Conservation (phyloP, 2,888 invertebrate genomes). For the Proisotoma minuta region DNA sequence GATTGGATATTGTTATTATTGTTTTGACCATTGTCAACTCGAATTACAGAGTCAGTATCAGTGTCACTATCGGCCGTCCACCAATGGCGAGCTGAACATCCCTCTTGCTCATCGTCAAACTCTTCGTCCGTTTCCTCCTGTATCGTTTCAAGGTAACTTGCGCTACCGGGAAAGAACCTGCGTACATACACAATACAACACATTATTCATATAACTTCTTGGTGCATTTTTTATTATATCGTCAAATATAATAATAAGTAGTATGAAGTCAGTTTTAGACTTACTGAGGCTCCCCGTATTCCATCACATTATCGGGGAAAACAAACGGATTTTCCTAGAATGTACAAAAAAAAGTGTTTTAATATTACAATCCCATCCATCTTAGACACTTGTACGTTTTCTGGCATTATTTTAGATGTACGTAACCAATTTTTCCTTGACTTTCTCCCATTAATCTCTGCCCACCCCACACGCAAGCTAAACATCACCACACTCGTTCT, state of each 20-base stretch:
- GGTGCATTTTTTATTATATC: no score
- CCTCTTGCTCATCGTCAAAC: conserved; percentile 46
- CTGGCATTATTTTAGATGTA: neutral
- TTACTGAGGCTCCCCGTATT: conserved; percentile 46
- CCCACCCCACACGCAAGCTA: conserved; percentile 4
- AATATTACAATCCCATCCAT: neutral
- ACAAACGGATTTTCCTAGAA: conserved; percentile 44
- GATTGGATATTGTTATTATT: conserved; percentile 13
- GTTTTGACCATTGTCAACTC: conserved; percentile 30
- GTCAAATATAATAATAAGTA: no score
- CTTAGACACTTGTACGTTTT: neutral
- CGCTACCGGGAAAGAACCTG: conserved; percentile 42
- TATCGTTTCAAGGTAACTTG: conserved; percentile 48
- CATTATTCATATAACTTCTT: no score
- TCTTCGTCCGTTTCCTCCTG: conserved; percentile 48
- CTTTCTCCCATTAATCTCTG: conserved; percentile 12
- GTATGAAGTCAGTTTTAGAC: neutral
- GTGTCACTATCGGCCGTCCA: conserved; percentile 48
- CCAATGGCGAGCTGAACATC: conserved; percentile 48
- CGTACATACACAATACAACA: no score
- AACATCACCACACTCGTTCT: no score
- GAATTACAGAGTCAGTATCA: conserved; percentile 48
- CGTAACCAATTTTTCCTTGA: conserved; percentile 7
- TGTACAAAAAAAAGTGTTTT: conserved; percentile 5
- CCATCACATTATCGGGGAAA: conserved; percentile 47